Base-by-base conservation (phyloP, 2,888 invertebrate species). In the Metellina segmentata region DNA sequence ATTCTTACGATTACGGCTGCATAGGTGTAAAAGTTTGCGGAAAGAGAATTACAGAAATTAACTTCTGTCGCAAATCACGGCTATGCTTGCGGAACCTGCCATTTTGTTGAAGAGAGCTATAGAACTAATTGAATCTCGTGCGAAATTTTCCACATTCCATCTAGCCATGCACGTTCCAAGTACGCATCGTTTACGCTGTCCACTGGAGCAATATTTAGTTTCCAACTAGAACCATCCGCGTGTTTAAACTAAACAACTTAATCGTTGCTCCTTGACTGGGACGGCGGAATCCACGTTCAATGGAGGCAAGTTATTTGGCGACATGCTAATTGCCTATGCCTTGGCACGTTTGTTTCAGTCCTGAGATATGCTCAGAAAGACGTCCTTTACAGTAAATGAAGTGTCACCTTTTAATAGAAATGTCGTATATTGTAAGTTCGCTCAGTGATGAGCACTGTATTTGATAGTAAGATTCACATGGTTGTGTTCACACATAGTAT, bases 261-360 rank as follows among this genome's bases (percentile, higher is more conserved):
- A 81, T 70, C 49, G 81, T 34, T 7, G 48, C 48, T 48, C 19
- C 70, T 81, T 81, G 11, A 70, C 70, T 81, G 70, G 9, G 81
- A 81, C 49, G 69, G 20, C 20, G 20, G 70, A 81, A 48, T 13
- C 81, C 53, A 19, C 78, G 13, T 79, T 79, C 53, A 20, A 48
- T 79, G 78, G 52, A 52, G 53, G 53, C 52, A 79, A 79, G 78
- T 79, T 79, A 79, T 79, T 79, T 79, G 78, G 78, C 51, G 78
- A 79, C 78, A 7, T 79, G 78, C 78, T 79, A 79, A 79, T 79
- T 79, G 78, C 78, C 16, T 19, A 19, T 20, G 52, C 20, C 52
- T 53, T 19, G 52, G 53, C 51, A 7, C 53, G 78, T 52, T 79
- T 79, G 53, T 79, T 79, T 79, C 78, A 53, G 52, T 16, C 53